Base-by-base conservation (phyloP, 2,113 vertebrate genomes). In the Nerophis lumbriciformis region DNA sequence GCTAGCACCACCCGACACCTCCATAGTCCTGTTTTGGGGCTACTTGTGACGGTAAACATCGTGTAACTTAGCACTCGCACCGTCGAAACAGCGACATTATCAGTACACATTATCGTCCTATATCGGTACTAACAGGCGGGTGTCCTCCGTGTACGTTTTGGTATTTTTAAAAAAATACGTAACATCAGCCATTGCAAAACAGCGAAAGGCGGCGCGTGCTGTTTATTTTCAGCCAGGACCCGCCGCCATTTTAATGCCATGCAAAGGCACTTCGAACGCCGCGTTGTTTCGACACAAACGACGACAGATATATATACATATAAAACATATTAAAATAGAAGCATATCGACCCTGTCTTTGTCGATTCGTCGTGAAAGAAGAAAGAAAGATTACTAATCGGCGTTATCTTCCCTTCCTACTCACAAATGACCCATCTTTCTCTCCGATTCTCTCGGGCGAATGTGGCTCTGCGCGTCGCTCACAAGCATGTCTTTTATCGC, bases 191-290 rank as follows among this genome's bases (percentile, higher is more conserved):
- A 11, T 45, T 21, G 69, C 28, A 61, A 55, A 77, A 75, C 73
- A 75, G 38, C 7, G 69, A 74, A 77, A 72, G 78, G 83, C 78
- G 87, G 65, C 69, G 87, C 75, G 28, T 83, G 85, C 75, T 89
- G 83, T 51, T 87, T 80, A 78, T 68, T 65, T 63, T 85, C 77
- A 90, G 87, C 77, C 88, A 88, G 89, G 89, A 89, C 89, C 88
- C 73, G 91, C 88, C 91, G 91, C 91, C 91, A 92, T 92, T 89
- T 92, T 92, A 90, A 78, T 60, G 60, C 82, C 76, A 81, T 85
- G 84, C 83, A 89, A 89, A 84, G 85, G 77, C 5, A 52, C 68
- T 58, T 16, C 50, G 66, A 71, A 60, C 36, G 61, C 28, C 68
- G 66, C 62, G 54, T 71, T 64, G 42, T 70, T 70, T 81, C 63